These are phyloP conservation scores for Panthera tigris DNA, from an alignment of 2,113 vertebrate genomes.

Conservation along the genomic window DNA sequence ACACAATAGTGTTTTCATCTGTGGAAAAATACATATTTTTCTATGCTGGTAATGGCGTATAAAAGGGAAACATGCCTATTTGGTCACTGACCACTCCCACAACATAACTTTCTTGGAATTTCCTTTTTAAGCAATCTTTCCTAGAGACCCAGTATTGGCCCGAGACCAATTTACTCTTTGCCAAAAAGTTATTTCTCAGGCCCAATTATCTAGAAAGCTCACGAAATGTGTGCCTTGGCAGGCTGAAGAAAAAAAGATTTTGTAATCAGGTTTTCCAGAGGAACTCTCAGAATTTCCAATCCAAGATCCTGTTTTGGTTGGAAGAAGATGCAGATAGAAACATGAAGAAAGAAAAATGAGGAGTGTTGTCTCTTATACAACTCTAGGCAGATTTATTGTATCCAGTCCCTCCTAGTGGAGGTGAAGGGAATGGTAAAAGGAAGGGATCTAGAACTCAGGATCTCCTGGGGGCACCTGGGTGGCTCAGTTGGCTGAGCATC, in stretches of 20 bases:
- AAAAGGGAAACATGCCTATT: slow-evolving; percentile 46
- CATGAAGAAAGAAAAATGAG: slow-evolving; percentile 43
- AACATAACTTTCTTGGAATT: slow-evolving; percentile 37
- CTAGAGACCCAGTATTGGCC: slow-evolving; percentile 55
- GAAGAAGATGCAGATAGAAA: neutral
- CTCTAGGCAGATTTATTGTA: neutral
- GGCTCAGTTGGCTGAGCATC: no score
- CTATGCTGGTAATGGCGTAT: neutral
- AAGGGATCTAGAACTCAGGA: neutral
- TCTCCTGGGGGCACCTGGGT: neutral
- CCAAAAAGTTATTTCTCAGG: slow-evolving; percentile 55
- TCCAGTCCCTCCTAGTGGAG: neutral
- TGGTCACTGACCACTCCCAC: neutral
- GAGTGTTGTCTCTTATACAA: neutral
- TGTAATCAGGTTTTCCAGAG: slow-evolving; percentile 50
- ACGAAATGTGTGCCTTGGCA: slow-evolving; percentile 52
- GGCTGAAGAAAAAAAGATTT: neutral
- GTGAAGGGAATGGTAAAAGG: neutral
- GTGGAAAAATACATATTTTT: slow-evolving; percentile 23
- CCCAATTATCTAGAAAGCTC: slow-evolving; percentile 53
- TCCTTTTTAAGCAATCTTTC: slow-evolving; percentile 51
- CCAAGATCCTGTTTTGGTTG: slow-evolving; percentile 34
- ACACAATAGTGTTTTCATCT: slow-evolving; percentile 13
- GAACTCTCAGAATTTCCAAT: slow-evolving; percentile 48
- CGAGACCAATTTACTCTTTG: slow-evolving; percentile 17